phyloP scores from a whole-genome alignment of 1,140 invertebrate genomes.

The Theocolax elegans region DNA sequence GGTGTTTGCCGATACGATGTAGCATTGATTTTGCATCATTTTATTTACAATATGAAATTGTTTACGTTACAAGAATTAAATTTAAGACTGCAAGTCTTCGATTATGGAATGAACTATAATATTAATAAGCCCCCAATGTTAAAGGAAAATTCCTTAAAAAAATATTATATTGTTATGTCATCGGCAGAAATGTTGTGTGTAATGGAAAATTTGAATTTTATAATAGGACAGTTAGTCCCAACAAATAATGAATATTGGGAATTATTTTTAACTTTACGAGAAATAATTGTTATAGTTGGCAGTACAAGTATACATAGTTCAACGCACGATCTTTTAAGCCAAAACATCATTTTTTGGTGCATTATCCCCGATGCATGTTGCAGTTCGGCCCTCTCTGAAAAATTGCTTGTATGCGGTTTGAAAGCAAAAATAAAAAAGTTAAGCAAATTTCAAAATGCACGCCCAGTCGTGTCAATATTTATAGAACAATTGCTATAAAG shows the following conservation, averaged over 20 bases:
- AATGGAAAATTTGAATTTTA: conserved; percentile 1
- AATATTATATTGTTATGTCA: too few species aligned
- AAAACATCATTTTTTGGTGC: neutral
- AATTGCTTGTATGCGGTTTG: neutral
- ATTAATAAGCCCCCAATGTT: neutral
- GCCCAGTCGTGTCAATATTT: too few species aligned
- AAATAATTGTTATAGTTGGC: neutral
- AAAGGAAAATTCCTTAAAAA: neutral
- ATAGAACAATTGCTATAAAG: neutral
- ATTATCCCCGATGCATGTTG: neutral
- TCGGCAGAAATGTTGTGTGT: too few species aligned
- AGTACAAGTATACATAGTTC: neutral
- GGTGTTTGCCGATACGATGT: conserved; percentile 58
- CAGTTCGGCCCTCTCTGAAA: neutral
- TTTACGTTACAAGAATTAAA: neutral
- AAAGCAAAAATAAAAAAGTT: neutral
- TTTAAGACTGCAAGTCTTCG: too few species aligned
- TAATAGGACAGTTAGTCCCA: neutral
- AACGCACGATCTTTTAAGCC: neutral
- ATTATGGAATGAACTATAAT: neutral
- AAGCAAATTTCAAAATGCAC: neutral
- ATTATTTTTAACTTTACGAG: neutral
- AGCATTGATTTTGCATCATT: conserved; percentile 43
- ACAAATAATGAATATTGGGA: too few species aligned
- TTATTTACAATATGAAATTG: neutral